Conservation (phyloP, 2,888 invertebrate species). For the Brachyptera risi region DNA sequence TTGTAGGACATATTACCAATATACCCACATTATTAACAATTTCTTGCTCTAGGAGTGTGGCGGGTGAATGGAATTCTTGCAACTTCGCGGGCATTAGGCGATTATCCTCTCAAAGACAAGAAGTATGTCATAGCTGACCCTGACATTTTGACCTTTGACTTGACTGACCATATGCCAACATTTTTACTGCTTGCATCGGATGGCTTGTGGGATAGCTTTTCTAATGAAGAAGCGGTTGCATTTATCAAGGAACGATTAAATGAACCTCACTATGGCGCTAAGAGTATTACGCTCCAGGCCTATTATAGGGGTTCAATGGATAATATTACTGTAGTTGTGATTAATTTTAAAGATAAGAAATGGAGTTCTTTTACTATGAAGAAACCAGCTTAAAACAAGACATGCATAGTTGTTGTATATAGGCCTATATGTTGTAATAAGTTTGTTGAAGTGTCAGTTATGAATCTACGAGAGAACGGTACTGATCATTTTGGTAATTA, state of each 20-base stretch:
- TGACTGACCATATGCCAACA: constrained; percentile 76
- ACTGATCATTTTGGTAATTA: no score
- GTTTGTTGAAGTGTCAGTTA: not conserved
- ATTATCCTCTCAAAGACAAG: constrained; percentile 91
- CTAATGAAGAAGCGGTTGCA: constrained; percentile 89
- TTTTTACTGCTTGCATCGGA: constrained; percentile 92
- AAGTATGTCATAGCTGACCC: constrained; percentile 94
- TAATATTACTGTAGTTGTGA: constrained; percentile 89
- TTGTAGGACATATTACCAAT: no score
- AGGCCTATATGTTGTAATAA: no score
- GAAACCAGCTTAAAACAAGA: constrained; percentile 15
- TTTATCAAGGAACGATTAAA: constrained; percentile 81
- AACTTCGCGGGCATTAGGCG: constrained; percentile 90
- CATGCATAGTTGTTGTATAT: no score
- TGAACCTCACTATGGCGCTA: constrained; percentile 86
- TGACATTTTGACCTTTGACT: constrained; percentile 87
- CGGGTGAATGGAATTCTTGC: constrained; percentile 92
- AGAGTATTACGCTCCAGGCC: constrained; percentile 85
- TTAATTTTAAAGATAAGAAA: constrained; percentile 29
- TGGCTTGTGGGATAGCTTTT: constrained; percentile 94
- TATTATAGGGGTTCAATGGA: constrained; percentile 90
- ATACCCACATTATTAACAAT: no score
- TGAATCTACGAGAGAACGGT: not conserved
- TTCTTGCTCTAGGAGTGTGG: no score
- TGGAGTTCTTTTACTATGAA: constrained; percentile 27